Evolutionary conservation across 2,797 vertebrate genomes (phyloP), one percentile per base, ranked within the genome.

Genomic region (Knipowitschia caucasica): DNA sequence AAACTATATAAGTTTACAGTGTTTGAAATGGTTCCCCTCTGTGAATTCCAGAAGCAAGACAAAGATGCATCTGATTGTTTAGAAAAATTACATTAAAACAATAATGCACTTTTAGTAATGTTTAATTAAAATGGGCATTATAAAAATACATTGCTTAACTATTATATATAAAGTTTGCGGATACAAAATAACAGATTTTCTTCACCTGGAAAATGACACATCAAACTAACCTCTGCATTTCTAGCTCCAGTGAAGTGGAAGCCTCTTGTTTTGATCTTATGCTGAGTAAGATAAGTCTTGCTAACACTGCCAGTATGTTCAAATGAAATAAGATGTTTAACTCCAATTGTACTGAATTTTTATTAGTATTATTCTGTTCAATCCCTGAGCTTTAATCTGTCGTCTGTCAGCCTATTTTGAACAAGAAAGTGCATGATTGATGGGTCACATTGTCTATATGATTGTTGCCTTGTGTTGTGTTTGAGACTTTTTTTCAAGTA

Each of bases 401-500:
- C 42, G 45, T 55, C 59, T 63, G 47, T 67, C 9, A 9, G 43
- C 33, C 65, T 71, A 21, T 73, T 39, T 63, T 35, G 59, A 49
- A 69, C 34, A 23, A 9, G 40, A 66, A 60, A 42, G 55, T 45
- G 64, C 71, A 81, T 78, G 67, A 69, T 65, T 17, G 26, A 58
- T 29, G 44, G 34, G 49, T 71, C 55, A 62, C 55, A 7, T 74
- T 81, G 80, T 73, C 83, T 83, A 62, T 58, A 77, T 38, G 71
- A 73, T 26, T 77, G 80, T 86, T 87, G 85, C 82, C 86, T 88
- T 76, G 78, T 84, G 77, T 82, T 77, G 79, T 85, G 53, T 63
- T 60, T 53, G 26, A 42, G 39, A 26, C 15, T 64, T 59, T 69
- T 56, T 83, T 70, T 40, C 45, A 68, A 85, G 73, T 88, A 88